Conservation (phyloP, 2,888 invertebrate species). For the Bimastos eiseni region DNA sequence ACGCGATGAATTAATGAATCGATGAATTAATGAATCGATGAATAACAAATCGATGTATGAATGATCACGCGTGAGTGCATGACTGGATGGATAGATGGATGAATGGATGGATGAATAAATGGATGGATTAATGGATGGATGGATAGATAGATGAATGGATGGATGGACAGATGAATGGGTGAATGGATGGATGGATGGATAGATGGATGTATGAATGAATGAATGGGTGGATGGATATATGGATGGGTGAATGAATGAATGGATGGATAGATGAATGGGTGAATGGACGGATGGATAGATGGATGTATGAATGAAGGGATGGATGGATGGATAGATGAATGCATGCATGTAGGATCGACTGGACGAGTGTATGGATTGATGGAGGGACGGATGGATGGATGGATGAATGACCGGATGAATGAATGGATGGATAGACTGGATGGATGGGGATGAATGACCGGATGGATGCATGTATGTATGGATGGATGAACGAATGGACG, state of each 20-base stretch:
- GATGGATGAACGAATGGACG: neutral
- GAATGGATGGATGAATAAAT: no score
- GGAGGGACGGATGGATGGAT: neutral
- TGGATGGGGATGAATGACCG: neutral
- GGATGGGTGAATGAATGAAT: neutral
- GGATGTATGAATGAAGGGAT: no score
- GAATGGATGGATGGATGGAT: neutral
- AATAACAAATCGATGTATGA: neutral
- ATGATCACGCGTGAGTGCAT: no score
- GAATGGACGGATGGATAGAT: no score
- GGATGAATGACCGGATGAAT: neutral
- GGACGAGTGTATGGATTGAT: no score
- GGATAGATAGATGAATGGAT: neutral
- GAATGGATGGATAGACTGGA: neutral
- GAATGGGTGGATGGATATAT: neutral
- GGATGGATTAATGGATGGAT: neutral
- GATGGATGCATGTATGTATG: neutral
- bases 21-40: neutral
- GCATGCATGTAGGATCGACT: no score
- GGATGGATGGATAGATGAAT: no score
- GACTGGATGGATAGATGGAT: no score
- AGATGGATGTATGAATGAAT: neutral
- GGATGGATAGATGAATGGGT: no score
- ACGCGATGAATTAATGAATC: neutral
- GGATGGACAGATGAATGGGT: no score